Conservation (phyloP, 2,797 vertebrate genomes). For the Aulostomus chinensis region DNA sequence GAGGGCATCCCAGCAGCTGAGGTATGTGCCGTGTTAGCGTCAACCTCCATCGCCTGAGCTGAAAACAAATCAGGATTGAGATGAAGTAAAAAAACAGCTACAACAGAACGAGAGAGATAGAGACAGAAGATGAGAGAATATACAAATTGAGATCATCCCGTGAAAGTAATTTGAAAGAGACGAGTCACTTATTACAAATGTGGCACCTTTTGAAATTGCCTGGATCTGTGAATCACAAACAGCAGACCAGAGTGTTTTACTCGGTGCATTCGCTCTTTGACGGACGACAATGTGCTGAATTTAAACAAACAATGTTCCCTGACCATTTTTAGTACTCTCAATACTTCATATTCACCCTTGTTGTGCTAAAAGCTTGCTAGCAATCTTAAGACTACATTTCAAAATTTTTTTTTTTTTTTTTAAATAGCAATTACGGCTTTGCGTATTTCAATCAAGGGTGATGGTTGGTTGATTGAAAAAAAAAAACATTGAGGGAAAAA, state of each 20-base stretch:
- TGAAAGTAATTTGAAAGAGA: slow-evolving; percentile 30
- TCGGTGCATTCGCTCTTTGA: slow-evolving; percentile 1
- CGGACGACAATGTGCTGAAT: slow-evolving; percentile 2
- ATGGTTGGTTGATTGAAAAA: no score
- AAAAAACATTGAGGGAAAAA: no score
- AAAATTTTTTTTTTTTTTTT: no score
- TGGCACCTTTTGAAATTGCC: slow-evolving; percentile 29
- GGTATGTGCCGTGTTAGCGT: slow-evolving; percentile 65
- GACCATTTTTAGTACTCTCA: no score
- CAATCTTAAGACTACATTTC: no score
- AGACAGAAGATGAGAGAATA: slow-evolving; percentile 12
- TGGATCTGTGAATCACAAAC: slow-evolving; percentile 35
- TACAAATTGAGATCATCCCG: slow-evolving; percentile 27
- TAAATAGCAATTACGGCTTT: no score
- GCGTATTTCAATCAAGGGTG: no score
- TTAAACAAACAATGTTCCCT: no score
- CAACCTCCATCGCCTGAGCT: slow-evolving; percentile 26
- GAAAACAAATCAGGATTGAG: no score
- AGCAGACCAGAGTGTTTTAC: slow-evolving; percentile 28
- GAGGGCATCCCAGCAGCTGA: slow-evolving; percentile 94
- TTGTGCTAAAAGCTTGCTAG: no score
- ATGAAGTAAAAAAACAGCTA: no score
- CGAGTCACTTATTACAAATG: slow-evolving; percentile 22
- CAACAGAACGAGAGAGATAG: neutral
- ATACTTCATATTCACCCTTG: no score